Percentiles rank a stretch among this genome's conserved stretches.
phyloP scores from a whole-genome alignment of 1,140 invertebrate genomes.

The Macrostomum lignano region DNA sequence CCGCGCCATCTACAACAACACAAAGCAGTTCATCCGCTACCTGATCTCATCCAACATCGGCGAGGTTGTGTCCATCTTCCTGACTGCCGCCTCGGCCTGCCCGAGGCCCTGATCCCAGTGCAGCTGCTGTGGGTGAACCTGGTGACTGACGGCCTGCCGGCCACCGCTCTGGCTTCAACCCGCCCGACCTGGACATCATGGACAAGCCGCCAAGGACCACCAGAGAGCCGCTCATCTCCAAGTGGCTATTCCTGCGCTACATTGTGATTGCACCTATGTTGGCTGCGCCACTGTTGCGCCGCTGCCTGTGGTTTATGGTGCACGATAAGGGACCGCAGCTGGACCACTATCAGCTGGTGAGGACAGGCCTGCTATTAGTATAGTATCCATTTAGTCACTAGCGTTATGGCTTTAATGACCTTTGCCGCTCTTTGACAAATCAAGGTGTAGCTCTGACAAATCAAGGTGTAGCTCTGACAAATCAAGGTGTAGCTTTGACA shows the following conservation, averaged over 20 bases:
- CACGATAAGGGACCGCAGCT: constrained; percentile 70
- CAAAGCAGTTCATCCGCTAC: constrained; percentile 99
- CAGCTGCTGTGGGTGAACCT: constrained; percentile 98
- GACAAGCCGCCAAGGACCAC: constrained; percentile 76
- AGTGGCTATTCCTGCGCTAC: constrained; percentile 98
- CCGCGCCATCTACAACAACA: constrained; percentile 95
- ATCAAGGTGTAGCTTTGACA: no score
- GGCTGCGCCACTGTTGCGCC: constrained; percentile 87
- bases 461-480: no score
- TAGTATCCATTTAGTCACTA: no score
- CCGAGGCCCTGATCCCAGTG: constrained; percentile 93
- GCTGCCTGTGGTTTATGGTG: constrained; percentile 91
- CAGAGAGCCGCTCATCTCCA: constrained; percentile 86
- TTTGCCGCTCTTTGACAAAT: no score
- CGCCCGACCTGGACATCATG: constrained; percentile 98
- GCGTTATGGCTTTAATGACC: no score
- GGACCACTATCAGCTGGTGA: constrained; percentile 74
- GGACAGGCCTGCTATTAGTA: no score
- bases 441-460: no score
- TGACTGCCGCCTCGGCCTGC: constrained; percentile 91
- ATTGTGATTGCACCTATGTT: constrained; percentile 61
- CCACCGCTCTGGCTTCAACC: constrained; percentile 96
- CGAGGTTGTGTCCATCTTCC: constrained; percentile 60
- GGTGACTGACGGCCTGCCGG: constrained; percentile 96
- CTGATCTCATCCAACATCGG: constrained; percentile 99